Percentiles rank a stretch among this genome's conserved stretches.
Evolutionary conservation across 64 coral and sea anemone genomes (phyloP).

Genomic region (Trachythela sp.): DNA sequence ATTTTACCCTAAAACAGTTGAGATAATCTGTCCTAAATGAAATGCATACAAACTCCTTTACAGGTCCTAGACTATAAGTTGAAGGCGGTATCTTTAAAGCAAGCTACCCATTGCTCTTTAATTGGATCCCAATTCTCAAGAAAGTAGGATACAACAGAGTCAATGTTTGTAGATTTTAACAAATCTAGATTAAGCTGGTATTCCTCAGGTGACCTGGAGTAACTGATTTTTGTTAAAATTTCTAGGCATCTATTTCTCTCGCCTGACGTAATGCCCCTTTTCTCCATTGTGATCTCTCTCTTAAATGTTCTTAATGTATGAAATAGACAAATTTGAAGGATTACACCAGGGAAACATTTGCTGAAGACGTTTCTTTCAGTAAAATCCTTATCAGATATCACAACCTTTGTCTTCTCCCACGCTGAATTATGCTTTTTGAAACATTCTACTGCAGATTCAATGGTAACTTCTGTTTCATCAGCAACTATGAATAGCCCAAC

Average conservation of each 20-base stretch:
- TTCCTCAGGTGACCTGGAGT: slow-evolving; percentile 19
- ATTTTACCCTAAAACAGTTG: no score
- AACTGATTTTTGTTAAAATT: not conserved
- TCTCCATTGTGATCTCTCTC: slow-evolving; percentile 44
- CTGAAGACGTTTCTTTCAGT: slow-evolving; percentile 28
- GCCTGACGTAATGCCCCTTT: no score
- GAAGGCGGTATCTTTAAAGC: no score
- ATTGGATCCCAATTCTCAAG: no score
- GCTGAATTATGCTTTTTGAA: slow-evolving; percentile 34
- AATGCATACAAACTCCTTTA: slow-evolving; percentile 36
- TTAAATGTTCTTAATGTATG: slow-evolving; percentile 50
- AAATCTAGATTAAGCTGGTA: slow-evolving; percentile 20
- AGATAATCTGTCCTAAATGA: no score
- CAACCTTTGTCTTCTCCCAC: slow-evolving; percentile 45
- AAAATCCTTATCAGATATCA: slow-evolving; percentile 64
- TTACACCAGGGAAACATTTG: not conserved
- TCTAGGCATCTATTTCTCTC: not conserved
- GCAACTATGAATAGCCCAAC: slow-evolving; percentile 28
- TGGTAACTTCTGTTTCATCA: slow-evolving; percentile 22
- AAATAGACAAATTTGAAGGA: slow-evolving; percentile 33
- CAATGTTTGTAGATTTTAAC: slow-evolving; percentile 39
- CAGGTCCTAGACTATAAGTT: slow-evolving; percentile 43
- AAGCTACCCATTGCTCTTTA: no score
- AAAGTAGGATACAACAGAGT: no score
- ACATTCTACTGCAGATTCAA: not conserved